A percentile compares a stretch with the other conserved stretches of the same genome.
These are phyloP conservation scores for Tragelaphus imberbis DNA, from an alignment of 2,113 vertebrate genomes.

Conservation along the genomic window DNA sequence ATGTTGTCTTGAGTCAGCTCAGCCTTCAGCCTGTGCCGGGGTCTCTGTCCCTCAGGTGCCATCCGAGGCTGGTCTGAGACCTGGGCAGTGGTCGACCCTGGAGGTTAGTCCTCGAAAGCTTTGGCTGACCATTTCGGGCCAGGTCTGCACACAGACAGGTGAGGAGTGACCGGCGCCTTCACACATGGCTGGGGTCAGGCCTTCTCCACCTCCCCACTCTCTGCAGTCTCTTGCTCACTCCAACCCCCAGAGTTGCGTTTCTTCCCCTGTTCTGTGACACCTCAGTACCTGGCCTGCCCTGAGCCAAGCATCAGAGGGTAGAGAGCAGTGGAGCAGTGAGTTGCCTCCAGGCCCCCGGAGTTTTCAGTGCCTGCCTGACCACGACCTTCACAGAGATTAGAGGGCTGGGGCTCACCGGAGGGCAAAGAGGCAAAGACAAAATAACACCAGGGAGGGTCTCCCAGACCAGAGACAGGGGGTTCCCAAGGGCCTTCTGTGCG, in stretches of 20 bases:
- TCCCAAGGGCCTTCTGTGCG: background rate
- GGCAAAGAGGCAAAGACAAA: background rate
- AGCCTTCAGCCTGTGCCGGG: background rate
- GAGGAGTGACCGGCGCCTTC: background rate
- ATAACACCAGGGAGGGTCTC: background rate
- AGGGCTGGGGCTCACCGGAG: background rate
- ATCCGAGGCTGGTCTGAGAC: background rate
- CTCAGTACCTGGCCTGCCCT: background rate
- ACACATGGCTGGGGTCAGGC: background rate
- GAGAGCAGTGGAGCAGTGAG: background rate
- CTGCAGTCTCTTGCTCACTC: accelerated
- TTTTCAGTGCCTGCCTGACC: background rate
- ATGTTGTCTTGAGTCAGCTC: background rate
- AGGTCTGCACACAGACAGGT: background rate
- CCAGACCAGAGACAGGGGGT: background rate
- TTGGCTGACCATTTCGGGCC: background rate
- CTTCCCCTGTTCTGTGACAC: background rate
- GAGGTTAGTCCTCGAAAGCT: background rate
- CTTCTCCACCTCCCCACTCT: background rate
- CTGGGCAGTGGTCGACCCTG: background rate
- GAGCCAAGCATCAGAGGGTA: background rate
- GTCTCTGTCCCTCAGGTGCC: background rate
- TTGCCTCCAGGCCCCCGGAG: background rate
- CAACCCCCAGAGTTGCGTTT: background rate
- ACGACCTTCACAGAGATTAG: background rate